Evolutionary conservation across 1,140 invertebrate genomes (phyloP), one percentile per base, ranked within the genome.

Genomic region (Goniozus legneri): DNA sequence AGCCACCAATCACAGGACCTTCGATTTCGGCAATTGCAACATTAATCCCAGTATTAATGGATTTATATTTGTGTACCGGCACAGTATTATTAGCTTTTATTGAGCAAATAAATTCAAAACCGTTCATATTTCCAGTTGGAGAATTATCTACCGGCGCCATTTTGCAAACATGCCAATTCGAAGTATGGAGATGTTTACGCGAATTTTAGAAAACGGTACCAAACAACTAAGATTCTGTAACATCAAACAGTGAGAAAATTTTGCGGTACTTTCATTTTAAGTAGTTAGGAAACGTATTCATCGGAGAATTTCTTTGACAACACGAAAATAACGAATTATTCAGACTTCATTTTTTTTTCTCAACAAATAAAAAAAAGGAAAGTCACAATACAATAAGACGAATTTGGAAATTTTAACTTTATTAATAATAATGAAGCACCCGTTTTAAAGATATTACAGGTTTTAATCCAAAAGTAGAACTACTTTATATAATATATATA

Each of bases 1-100:
- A 92, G 47, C 91, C 90, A 66, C 87, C 85, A 1, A 94, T 89
- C 21, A 93, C 73, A 13, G 92, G 92, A 7, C 91, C 91, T 48
- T 91, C 88, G 4, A 93, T 84, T 63, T 92, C 82, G 8, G 88
- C 89, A 48, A 93, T 82, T 48, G 87, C 84, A 34, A 95, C 80
- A 12, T 82, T 87, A 8, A 95, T 60, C 7, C 89, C 90, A 6
- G 90, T 92, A 51, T 80, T 81, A 42, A 79, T 80, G 1, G 90
- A 93, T 56, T 82, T 82, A 68, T 91, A 94, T 71, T 93, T 91
- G 53, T 84, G 81, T 2, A 94, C 84, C 32, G 88, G 86, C 64
- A 91, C 81, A n/a, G 79, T 76, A 63, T 84, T 79, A 53, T 84
- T 84, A 1, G 82, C 82, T 69, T 82, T 84, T 20, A 80, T 73